Evolutionary conservation across 2,888 invertebrate species (phyloP), one percentile per base, ranked within the genome.

Genomic region (Tridacna crocea): DNA sequence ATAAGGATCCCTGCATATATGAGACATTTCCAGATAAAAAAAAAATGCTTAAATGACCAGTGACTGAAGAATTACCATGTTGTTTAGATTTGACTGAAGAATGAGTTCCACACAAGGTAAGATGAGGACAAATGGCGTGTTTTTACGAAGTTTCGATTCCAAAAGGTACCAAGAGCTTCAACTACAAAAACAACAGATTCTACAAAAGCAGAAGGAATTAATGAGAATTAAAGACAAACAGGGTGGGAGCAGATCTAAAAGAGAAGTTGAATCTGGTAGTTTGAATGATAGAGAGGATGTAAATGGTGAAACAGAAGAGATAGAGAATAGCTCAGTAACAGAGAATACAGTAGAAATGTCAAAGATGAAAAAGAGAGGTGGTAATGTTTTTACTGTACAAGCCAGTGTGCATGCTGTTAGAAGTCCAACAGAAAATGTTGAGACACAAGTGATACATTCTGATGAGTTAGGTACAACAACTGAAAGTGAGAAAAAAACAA

Each of bases 51-150:
- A 36, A 36, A 36, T 36, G 36, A 36, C 36, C 2, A 36, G 8
- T 36, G 36, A 36, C 36, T 4, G 8, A 36, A 36, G 36, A 36
- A 36, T 36, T 36, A 36, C 36, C 36, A 36, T 36, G 36, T 36
- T 36, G 36, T n/a, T n/a, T n/a, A n/a, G n/a, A 36, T 36, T 36
- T 36, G 36, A 36, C 3, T 36, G 36, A 36, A 58, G 24, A 22
- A 83, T 83, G 83, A 81, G 75, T 82, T 80, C 82, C 3, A 61
- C 82, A 24, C 79, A 77, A 46, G 79, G 77, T 60, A 87, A 83
- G 76, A 88, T 91, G 90, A 84, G 90, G 77, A 91, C 91, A 46
- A 91, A 91, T 82, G 91, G 91, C 48, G 90, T 90, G 75, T 91
- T 91, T 79, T 76, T 91, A 22, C 82, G 91, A 65, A 87, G 77